Conservation (phyloP, 1,140 invertebrate species). For the Heliothis subflexa region DNA sequence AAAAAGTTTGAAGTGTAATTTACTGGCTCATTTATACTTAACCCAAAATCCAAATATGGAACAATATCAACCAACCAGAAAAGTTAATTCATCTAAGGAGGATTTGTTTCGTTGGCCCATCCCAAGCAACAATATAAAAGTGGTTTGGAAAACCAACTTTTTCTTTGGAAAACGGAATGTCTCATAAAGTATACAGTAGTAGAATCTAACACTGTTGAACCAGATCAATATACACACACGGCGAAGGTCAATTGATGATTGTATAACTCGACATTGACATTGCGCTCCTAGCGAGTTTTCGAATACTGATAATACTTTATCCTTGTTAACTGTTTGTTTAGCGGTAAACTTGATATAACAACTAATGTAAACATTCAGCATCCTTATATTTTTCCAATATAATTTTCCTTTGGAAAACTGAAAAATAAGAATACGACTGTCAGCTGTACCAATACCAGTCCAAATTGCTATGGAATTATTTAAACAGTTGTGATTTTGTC, state of each 20-base stretch:
- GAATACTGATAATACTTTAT: background rate
- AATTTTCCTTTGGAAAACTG: too few relatives aligned
- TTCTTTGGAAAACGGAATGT: background rate
- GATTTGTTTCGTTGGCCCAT: background rate
- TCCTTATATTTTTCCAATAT: too few relatives aligned
- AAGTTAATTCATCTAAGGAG: too few relatives aligned
- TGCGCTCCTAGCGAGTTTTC: constrained; percentile 11
- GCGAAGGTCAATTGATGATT: constrained; percentile 34
- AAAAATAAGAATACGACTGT: too few relatives aligned
- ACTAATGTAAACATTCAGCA: too few relatives aligned
- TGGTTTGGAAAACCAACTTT: background rate
- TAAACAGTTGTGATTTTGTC: too few relatives aligned
- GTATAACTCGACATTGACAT: constrained; percentile 36
- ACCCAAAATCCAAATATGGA: too few relatives aligned
- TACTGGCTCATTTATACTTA: too few relatives aligned
- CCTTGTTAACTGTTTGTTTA: background rate
- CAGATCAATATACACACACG: constrained; percentile 11
- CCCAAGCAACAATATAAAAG: background rate
- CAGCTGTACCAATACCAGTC: too few relatives aligned
- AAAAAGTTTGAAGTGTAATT: background rate
- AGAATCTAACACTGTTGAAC: background rate
- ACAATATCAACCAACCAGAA: too few relatives aligned
- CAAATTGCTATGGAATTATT: too few relatives aligned
- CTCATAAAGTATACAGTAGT: too few relatives aligned
- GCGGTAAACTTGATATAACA: background rate